Conservation (phyloP, 2,113 vertebrate genomes). For the Girardinichthys multiradiatus region DNA sequence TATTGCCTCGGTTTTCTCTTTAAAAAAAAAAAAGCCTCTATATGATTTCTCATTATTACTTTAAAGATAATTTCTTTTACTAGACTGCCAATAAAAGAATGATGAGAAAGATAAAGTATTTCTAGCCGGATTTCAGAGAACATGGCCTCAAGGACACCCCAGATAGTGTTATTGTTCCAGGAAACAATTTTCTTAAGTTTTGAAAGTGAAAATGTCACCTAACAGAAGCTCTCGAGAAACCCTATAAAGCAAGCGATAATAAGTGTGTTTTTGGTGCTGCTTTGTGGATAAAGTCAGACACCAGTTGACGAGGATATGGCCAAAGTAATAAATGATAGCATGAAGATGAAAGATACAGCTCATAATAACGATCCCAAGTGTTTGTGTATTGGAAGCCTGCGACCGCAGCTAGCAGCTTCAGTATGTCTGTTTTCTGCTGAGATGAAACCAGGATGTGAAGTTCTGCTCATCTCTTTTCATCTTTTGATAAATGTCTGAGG, state of each 20-base stretch:
- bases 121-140: conserved; percentile 28
- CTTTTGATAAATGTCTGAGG: conserved; percentile 68
- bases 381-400: conserved; percentile 10
- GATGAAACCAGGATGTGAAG: conserved; percentile 48
- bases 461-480: conserved; percentile 60
- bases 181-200: conserved; percentile 10
- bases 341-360: conserved; percentile 6
- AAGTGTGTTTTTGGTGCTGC: conserved; percentile 23
- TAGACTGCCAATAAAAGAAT: conserved; percentile 33
- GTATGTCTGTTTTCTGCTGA: conserved; percentile 6
- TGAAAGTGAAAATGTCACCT: conserved; percentile 30
- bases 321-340: conserved; percentile 13
- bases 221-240: conserved; percentile 38
- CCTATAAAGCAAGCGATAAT: conserved; percentile 15
- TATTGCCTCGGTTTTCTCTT: conserved; percentile 7
- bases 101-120: background rate
- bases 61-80: conserved; percentile 55
- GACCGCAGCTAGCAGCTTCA: conserved; percentile 14
- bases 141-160: conserved; percentile 39
- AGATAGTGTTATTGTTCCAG: conserved; percentile 37
- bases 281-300: conserved; percentile 15
- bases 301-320: conserved; percentile 42
- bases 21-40: conserved; percentile 40
- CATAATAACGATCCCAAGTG: background rate
- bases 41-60: conserved; percentile 50